phyloP scores from a whole-genome alignment of 1,140 invertebrate genomes.

The Diplogasteroides magnus region DNA sequence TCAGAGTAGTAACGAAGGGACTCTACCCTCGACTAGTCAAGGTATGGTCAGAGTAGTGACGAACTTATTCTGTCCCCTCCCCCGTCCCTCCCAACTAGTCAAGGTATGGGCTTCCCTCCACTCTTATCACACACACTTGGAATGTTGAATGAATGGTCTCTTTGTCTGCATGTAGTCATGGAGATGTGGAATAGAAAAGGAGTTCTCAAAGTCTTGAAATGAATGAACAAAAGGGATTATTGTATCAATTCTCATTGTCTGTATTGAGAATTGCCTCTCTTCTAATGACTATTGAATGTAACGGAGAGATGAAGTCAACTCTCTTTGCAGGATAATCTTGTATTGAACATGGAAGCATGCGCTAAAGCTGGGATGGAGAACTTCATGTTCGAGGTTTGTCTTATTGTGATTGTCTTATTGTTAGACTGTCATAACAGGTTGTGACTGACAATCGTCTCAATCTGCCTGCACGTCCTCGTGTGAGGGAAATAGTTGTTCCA shows the following conservation, averaged over 20 bases:
- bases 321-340: constrained; percentile 70
- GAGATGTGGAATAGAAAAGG: no score
- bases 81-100: neutral
- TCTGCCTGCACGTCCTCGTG: constrained; percentile 66
- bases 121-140: no score
- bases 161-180: no score
- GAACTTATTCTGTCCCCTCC: no score
- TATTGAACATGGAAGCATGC: constrained; percentile 80
- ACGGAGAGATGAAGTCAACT: neutral
- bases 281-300: no score
- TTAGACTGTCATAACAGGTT: no score
- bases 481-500: constrained; percentile 52
- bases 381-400: constrained; percentile 75
- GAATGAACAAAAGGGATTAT: neutral
- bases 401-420: neutral
- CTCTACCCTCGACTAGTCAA: constrained; percentile 83
- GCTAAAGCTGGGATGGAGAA: constrained; percentile 84
- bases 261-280: no score
- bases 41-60: no score
- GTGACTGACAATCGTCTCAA: constrained; percentile 84
- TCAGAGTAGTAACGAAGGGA: constrained; percentile 87
- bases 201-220: no score
- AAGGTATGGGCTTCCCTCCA: neutral
- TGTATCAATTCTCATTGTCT: no score
- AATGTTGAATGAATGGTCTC: no score